Conservation (phyloP, 2,888 invertebrate species). For the Sarcophaga rosellei region DNA sequence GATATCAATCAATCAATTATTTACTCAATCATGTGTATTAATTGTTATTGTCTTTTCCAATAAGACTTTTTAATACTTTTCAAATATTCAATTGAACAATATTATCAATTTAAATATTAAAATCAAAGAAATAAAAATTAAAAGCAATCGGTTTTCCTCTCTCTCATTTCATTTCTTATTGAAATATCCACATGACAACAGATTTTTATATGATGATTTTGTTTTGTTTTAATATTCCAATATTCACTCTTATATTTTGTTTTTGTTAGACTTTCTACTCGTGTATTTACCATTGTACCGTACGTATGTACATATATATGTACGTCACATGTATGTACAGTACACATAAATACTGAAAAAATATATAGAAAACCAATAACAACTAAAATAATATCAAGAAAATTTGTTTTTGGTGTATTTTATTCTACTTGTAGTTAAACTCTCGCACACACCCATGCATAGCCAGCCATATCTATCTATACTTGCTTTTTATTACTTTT, state of each 20-base stretch:
- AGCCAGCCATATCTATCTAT: slow-evolving; percentile 14
- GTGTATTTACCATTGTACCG: not conserved
- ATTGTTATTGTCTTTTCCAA: not conserved
- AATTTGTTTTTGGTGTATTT: not conserved
- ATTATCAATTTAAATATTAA: slow-evolving; percentile 2
- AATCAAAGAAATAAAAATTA: not conserved
- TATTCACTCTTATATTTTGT: not conserved
- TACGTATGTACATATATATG: slow-evolving; percentile 5
- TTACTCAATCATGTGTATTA: not conserved
- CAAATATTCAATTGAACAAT: not conserved
- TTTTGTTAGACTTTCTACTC: not conserved
- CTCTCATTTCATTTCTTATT: slow-evolving; percentile 6
- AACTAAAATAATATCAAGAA: not conserved
- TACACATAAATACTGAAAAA: not conserved
- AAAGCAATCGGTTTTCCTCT: slow-evolving; percentile 4
- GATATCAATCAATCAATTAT: slow-evolving; percentile 8
- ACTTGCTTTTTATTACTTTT: not conserved
- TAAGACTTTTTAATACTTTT: not conserved
- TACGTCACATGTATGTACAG: slow-evolving; percentile 26
- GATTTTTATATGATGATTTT: not conserved
- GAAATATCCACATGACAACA: slow-evolving; percentile 34
- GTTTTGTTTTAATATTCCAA: not conserved
- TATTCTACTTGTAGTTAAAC: not conserved
- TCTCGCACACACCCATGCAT: not conserved
- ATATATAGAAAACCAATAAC: slow-evolving; percentile 5